Evolutionary conservation across 2,113 vertebrate species (phyloP).

Genomic region (Calidris pygmaea): DNA sequence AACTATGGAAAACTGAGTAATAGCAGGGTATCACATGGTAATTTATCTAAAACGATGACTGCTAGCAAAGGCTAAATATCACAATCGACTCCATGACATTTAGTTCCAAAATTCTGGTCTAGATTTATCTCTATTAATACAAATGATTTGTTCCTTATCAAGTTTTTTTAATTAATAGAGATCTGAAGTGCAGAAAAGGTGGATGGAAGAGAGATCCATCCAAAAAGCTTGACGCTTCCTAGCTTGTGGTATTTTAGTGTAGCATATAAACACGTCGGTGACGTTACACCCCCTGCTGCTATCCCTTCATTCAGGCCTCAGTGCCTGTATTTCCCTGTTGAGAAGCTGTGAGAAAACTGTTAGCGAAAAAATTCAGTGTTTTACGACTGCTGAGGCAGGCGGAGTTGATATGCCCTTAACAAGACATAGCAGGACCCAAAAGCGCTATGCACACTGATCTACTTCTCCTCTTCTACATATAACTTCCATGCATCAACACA

Average conservation of each 20-base stretch:
- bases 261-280: not conserved
- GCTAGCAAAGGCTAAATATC: not conserved
- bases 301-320: not conserved
- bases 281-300: not conserved
- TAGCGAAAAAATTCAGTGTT: not conserved
- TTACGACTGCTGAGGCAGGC: not conserved
- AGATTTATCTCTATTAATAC: not conserved
- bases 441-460: not conserved
- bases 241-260: not conserved
- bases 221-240: not conserved
- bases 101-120: not conserved
- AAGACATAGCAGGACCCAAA: not conserved
- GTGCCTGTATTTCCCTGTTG: not conserved
- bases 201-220: not conserved
- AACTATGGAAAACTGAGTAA: not conserved
- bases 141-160: not conserved
- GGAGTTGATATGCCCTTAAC: not conserved
- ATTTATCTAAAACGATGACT: not conserved
- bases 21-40: not conserved
- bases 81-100: not conserved
- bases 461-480: not conserved
- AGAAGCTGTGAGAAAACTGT: not conserved
- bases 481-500: conserved; percentile 5
- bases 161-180: not conserved
- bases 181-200: not conserved